Base-by-base conservation (phyloP, 2,888 invertebrate genomes). In the Dugesia japonica region DNA sequence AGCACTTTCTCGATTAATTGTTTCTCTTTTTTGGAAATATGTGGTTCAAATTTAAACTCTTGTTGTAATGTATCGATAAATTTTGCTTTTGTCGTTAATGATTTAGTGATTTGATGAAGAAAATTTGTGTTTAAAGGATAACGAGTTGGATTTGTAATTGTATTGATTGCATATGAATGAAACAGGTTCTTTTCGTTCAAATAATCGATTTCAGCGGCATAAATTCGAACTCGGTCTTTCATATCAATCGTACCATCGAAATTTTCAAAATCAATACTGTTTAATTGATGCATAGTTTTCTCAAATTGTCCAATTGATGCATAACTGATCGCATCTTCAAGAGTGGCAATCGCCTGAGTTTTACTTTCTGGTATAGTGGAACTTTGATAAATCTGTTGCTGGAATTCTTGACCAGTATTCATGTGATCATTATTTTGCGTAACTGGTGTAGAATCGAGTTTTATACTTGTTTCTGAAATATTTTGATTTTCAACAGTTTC, bases 121-220 rank as follows among this genome's bases (percentile, higher is more conserved):
- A 56, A 56, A 56, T 56, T 56, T 4, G 56, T 20, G 23, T 56
- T 56, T 23, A 20, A n/a, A 13, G 56, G 56, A 56, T 56, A 56
- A 9, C 56, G 4, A 4, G 56, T 20, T 7, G 56, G 56, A 23
- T 56, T 56, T 4, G 56, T 56, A 7, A 56, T n/a, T 20, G 56
- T n/a, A n/a, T 56, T 56, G n/a, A 56, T 56, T 20, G 56, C 56
- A n/a, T 56, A 56, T 4, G 56, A 9, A 13, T 56, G 56, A n/a
- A 56, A 56, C 4, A 56, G 23, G 56, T 56, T 56, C n/a, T 56
- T 56, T 56, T 56, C 56, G 23, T 56, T 56, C 17, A 56, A 56
- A 56, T 56, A 56, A 56, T 56, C 56, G n/a, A 56, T 56, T 56
- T 56, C 56, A 4, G 56, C 56, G n/a, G 56, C 56, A n/a, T 56